These are phyloP conservation scores for Ammodytes dubius DNA, from an alignment of 2,113 vertebrate species.

Conservation along the genomic window DNA sequence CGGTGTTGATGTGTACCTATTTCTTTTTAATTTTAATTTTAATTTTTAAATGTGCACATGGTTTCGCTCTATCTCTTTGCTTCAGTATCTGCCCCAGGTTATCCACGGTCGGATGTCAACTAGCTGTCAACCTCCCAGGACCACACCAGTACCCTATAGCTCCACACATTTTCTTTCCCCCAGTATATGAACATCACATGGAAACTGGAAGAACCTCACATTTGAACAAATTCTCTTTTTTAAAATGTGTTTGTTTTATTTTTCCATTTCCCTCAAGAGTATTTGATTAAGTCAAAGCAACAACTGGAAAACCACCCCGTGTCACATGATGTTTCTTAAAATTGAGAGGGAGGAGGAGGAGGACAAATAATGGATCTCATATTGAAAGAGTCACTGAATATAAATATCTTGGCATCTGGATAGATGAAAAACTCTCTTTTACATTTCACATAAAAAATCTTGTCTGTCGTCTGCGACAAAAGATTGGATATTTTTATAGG, in stretches of 20 bases:
- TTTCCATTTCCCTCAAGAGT: not conserved
- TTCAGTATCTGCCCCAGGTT: conserved; percentile 17
- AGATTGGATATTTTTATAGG: too few relatives aligned
- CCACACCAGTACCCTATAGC: not conserved
- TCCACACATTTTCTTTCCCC: not conserved
- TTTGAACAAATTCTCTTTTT: not conserved
- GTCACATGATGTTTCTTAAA: not conserved
- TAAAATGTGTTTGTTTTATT: not conserved
- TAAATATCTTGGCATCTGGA: too few relatives aligned
- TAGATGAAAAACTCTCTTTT: too few relatives aligned
- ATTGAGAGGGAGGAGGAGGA: not conserved
- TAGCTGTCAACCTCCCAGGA: conserved; percentile 22
- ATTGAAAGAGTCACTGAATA: too few relatives aligned
- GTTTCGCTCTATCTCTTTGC: conserved; percentile 11
- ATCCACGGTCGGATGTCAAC: conserved; percentile 22
- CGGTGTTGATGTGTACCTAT: not conserved
- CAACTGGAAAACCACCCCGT: not conserved
- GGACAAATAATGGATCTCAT: too few relatives aligned
- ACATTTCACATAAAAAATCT: too few relatives aligned
- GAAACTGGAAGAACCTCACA: not conserved
- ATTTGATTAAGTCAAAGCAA: conserved; percentile 13
- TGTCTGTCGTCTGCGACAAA: too few relatives aligned
- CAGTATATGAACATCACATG: conserved; percentile 16
- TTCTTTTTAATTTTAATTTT: too few relatives aligned
- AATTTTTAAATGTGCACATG: too few relatives aligned